Evolutionary conservation across 2,888 invertebrate genomes (phyloP), one percentile per base, ranked within the genome.

Genomic region (Caenorhabditis afra): DNA sequence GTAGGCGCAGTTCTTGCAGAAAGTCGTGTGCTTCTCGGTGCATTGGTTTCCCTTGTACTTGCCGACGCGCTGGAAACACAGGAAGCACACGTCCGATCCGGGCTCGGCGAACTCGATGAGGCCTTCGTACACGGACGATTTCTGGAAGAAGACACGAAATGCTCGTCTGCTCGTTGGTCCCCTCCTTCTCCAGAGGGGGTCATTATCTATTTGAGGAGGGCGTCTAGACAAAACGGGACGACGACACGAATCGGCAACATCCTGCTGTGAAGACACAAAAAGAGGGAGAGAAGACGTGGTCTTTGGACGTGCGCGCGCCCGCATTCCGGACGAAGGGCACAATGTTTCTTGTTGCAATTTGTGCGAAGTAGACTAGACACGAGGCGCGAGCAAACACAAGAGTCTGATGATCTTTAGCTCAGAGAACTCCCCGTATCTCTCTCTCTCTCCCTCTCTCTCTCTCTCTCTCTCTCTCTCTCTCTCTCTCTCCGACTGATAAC

Each of bases 301-400:
- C 58, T 23, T 16, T 45, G 55, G 29, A 29, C 29, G 29, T 29
- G 29, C 29, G 29, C 7, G 16, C 23, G 45, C 29, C 50, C 65
- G 50, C 41, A 53, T 52, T 49, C 18, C 18, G 47, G 47, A 29
- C 16, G 45, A 52, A 14, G 49, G 22, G 7, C 29, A 29, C 29
- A 29, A 7, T 29, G 29, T 29, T 29, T 3, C 29, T 29, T 29
- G 29, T 29, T 29, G 29, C 29, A 29, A 29, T 29, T 29, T 7
- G 29, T 7, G 29, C 29, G 29, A n/a, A 29, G 29, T 29, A 62
- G 61, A 70, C 70, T 70, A 70, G 49, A 68, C 39, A 70, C 61
- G 44, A n/a, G 29, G 53, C 45, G 14, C 22, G 49, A 52, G 52
- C 68, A 59, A 49, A 59, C 23, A 68, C 18, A 29, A 29, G n/a